Evolutionary conservation across 2,888 invertebrate species (phyloP), one percentile per base, ranked within the genome.

Genomic region (Trissolcus japonicus): DNA sequence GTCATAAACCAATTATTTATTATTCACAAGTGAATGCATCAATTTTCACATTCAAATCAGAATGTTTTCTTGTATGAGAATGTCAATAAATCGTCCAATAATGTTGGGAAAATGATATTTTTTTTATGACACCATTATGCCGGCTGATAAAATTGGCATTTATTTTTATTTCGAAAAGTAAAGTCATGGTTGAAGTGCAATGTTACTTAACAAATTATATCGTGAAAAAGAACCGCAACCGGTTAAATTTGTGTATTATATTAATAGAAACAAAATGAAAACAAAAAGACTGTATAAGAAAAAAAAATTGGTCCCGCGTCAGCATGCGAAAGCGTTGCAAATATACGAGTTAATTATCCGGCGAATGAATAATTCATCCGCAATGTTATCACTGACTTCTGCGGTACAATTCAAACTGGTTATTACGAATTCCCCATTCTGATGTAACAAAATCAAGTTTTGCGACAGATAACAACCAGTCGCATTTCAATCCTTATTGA

Each of bases 141-240:
- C 4, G 0, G 25, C 4, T 25, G 25, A 25, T 25, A 25, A 25
- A 25, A 3, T 25, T 2, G 25, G 25, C 4, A 25, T 0, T 35
- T 11, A 35, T 11, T 35, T 35, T 35, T 35, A 11, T 35, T 35
- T 25, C 25, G 25, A 25, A 11, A 55, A 46, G 0, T n/a, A 14
- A 77, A 73, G 73, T 77, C 77, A 77, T 73, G 77, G 77, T 73
- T 76, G 73, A 77, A 77, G 77, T 77, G 77, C 77, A 77, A 73
- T 77, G 73, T 69, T 77, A 77, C 19, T 51, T 21, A 13, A 17
- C 6, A 7, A 13, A 17, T 51, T 51, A n/a, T 7, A 4, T 16
- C 9, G 6, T 35, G 25, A 50, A 35, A 35, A 35, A 1, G 11
- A 1, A 9, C 35, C 9, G 35, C 2, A 74, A 61, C 63, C 55